Conservation (phyloP, 2,888 invertebrate genomes). For the Perizoma affinitatum region DNA sequence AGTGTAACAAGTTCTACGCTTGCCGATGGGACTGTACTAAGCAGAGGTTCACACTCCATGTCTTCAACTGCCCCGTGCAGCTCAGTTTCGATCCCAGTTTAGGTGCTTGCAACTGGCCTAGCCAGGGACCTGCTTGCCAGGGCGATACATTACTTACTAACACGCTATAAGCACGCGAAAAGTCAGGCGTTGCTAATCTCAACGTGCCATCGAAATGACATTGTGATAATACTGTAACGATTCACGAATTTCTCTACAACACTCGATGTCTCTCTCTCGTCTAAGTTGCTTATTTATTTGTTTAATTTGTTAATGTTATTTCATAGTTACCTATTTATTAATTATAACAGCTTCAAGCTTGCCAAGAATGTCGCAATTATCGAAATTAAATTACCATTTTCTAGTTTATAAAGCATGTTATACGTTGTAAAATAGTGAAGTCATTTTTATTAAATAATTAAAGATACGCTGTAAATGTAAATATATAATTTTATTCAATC, state of each 20-base stretch:
- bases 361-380: slow-evolving; percentile 58
- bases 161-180: slow-evolving; percentile 59
- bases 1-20: slow-evolving; percentile 92
- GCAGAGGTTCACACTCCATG: slow-evolving; percentile 89
- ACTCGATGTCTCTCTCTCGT: slow-evolving; percentile 64
- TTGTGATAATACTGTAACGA: slow-evolving; percentile 69
- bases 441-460: slow-evolving; percentile 73
- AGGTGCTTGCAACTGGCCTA: slow-evolving; percentile 93
- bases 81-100: slow-evolving; percentile 89
- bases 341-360: slow-evolving; percentile 65
- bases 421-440: slow-evolving; percentile 67
- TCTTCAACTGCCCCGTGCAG: slow-evolving; percentile 91
- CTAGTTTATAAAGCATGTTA: slow-evolving; percentile 69
- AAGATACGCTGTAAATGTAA: slow-evolving; percentile 72
- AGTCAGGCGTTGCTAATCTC: slow-evolving; percentile 48
- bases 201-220: slow-evolving; percentile 78
- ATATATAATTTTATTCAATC: slow-evolving; percentile 78
- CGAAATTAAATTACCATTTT: slow-evolving; percentile 73
- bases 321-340: slow-evolving; percentile 79
- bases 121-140: slow-evolving; percentile 90
- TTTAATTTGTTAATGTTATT: slow-evolving; percentile 77
- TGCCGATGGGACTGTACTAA: slow-evolving; percentile 92
- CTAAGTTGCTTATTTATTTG: slow-evolving; percentile 75
- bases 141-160: slow-evolving; percentile 87
- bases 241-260: slow-evolving; percentile 52